Evolutionary conservation across 2,113 vertebrate genomes (phyloP).

Genomic region (Pangasianodon gigas): DNA sequence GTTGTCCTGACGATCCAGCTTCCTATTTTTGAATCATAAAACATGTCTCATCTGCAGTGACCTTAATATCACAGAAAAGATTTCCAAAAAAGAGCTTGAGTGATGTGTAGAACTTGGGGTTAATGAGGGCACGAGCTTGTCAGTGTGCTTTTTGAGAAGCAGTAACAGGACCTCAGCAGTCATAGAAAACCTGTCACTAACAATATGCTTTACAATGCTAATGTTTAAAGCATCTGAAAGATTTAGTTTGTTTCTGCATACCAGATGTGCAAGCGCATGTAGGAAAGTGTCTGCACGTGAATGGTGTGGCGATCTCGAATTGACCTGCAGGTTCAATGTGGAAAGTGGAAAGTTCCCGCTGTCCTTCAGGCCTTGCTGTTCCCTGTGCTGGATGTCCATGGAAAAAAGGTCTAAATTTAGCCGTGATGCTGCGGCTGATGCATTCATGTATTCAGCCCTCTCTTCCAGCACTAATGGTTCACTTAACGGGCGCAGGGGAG

Average conservation of each 20-base stretch:
- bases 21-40: background rate
- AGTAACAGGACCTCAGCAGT: background rate
- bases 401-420: constrained; percentile 79
- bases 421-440: constrained; percentile 70
- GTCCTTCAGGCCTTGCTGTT: constrained; percentile 53
- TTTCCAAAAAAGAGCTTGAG: background rate
- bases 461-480: constrained; percentile 23
- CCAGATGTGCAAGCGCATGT: background rate
- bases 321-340: background rate
- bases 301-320: background rate
- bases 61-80: background rate
- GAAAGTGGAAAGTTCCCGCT: constrained; percentile 60
- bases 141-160: background rate
- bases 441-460: constrained; percentile 68
- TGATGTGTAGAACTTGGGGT: background rate
- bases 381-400: constrained; percentile 55
- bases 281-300: background rate
- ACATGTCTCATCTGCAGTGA: background rate
- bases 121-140: background rate
- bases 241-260: background rate
- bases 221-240: background rate
- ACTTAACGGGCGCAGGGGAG: constrained; percentile 15
- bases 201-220: background rate
- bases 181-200: background rate
- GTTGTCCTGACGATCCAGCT: background rate